A percentile compares a stretch with the other conserved stretches of the same genome.
These are phyloP conservation scores for Anhinga rufa DNA, from an alignment of 2,113 vertebrate genomes.

Conservation along the genomic window DNA sequence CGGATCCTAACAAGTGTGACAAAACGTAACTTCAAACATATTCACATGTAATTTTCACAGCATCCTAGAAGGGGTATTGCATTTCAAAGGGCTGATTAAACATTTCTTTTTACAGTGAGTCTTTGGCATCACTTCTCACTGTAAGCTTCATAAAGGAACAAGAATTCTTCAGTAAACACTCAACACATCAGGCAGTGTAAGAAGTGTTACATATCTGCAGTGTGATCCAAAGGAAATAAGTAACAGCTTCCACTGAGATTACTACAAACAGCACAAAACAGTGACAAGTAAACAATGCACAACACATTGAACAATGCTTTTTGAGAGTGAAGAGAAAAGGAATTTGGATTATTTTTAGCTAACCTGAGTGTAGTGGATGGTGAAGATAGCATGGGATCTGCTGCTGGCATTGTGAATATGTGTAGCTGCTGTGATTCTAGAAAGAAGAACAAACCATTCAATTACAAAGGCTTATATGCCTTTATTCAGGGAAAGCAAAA, in stretches of 20 bases:
- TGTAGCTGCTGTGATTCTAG: conserved; percentile 92
- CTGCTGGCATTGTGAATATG: conserved; percentile 96
- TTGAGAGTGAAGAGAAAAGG: neutral
- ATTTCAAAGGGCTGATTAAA: neutral
- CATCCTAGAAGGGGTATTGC: neutral
- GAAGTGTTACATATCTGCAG: neutral
- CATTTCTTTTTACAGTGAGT: neutral
- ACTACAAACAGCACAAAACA: neutral
- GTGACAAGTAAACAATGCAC: neutral
- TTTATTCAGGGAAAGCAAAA: neutral
- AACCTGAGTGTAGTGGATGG: conserved; percentile 95
- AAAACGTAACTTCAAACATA: neutral
- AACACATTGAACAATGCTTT: neutral
- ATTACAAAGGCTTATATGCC: neutral
- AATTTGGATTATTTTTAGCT: conserved; percentile 20
- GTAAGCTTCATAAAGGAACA: neutral
- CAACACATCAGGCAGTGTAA: neutral
- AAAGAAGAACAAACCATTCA: neutral
- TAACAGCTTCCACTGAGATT: neutral
- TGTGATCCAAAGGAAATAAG: neutral
- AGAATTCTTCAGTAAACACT: neutral
- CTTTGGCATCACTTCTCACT: neutral
- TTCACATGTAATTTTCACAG: neutral
- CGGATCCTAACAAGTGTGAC: neutral
- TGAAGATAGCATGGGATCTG: conserved; percentile 97